Conservation (phyloP, 2,113 vertebrate species). For the Sturnus vulgaris region DNA sequence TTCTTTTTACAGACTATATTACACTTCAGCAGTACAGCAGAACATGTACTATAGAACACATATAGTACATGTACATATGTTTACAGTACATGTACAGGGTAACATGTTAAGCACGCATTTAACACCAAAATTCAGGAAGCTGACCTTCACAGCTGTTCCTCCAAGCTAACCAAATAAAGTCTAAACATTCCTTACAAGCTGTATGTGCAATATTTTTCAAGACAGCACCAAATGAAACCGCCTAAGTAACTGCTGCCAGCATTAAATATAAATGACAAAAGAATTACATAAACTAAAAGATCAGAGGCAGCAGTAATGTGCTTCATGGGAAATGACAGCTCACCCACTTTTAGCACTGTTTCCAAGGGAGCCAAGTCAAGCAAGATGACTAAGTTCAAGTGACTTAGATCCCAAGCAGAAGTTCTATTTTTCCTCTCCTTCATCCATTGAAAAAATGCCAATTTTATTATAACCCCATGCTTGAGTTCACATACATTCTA, state of each 20-base stretch:
- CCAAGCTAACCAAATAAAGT: neutral
- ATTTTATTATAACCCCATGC: neutral
- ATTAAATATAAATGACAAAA: neutral
- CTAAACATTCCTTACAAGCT: neutral
- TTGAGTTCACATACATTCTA: neutral
- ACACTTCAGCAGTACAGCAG: neutral
- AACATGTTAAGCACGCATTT: neutral
- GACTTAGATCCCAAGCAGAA: slow-evolving; percentile 3
- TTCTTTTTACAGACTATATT: neutral
- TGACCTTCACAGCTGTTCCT: neutral
- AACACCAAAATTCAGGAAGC: neutral
- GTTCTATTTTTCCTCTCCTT: neutral
- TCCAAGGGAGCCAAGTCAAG: slow-evolving; percentile 3
- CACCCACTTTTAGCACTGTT: neutral
- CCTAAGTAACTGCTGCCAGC: neutral
- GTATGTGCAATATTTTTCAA: neutral
- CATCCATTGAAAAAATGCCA: neutral
- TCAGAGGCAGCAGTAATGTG: neutral
- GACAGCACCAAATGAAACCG: neutral
- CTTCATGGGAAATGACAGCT: neutral
- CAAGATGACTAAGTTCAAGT: neutral
- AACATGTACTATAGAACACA: neutral
- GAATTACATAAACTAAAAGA: neutral
- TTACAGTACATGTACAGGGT: neutral
- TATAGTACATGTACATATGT: neutral